Evolutionary conservation across 2,888 invertebrate genomes (phyloP).

Genomic region (Oscheius sp.): DNA sequence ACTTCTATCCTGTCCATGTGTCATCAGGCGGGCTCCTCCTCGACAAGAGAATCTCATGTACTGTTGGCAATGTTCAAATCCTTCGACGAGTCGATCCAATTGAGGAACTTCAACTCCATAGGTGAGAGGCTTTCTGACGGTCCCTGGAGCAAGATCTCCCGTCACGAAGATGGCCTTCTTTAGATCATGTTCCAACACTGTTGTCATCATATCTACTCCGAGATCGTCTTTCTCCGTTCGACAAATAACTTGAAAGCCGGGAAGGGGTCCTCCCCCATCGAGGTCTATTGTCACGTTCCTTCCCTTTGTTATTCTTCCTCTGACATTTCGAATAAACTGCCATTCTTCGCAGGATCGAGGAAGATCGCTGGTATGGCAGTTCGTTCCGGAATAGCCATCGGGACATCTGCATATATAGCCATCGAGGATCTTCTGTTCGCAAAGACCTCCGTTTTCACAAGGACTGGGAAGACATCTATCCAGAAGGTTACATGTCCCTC

Average conservation of each 20-base stretch:
- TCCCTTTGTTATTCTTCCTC: constrained; percentile 37
- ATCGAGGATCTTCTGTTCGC: constrained; percentile 55
- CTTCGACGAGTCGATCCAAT: constrained; percentile 64
- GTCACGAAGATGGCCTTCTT: constrained; percentile 55
- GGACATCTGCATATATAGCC: constrained; percentile 58
- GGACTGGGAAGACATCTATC: constrained; percentile 60
- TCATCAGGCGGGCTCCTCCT: constrained; percentile 65
- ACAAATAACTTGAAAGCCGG: constrained; percentile 60
- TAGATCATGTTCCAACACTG: constrained; percentile 53
- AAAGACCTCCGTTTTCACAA: constrained; percentile 62
- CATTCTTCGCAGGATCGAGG: constrained; percentile 67
- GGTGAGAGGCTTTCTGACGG: constrained; percentile 56
- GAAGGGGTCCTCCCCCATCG: constrained; percentile 65
- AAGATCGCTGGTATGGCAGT: constrained; percentile 63
- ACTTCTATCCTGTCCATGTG: constrained; percentile 61
- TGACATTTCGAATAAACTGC: constrained; percentile 39
- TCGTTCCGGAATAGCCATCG: constrained; percentile 58
- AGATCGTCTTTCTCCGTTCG: constrained; percentile 46
- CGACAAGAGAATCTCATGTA: constrained; percentile 64
- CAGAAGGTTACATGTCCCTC: constrained; percentile 51
- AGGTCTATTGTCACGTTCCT: constrained; percentile 62
- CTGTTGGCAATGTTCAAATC: constrained; percentile 64
- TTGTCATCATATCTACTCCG: constrained; percentile 46
- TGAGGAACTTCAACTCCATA: constrained; percentile 56
- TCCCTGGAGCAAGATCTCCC: constrained; percentile 64